A percentile compares a stretch with the other conserved stretches of the same genome.
These are phyloP conservation scores for Drosophila jambulina DNA, from an alignment of 1,140 invertebrate genomes.

Conservation along the genomic window DNA sequence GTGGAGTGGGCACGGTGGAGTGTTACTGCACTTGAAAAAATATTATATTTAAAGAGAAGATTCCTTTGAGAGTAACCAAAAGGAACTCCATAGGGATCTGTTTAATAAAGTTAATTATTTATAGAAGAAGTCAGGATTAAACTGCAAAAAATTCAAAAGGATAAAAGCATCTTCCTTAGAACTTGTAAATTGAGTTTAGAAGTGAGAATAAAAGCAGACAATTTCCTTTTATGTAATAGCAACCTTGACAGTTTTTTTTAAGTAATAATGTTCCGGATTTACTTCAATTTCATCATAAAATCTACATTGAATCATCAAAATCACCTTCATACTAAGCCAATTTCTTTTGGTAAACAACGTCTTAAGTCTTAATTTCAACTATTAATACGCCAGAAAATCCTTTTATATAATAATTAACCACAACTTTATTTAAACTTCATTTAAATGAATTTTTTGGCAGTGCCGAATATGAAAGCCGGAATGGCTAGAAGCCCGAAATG, in stretches of 20 bases:
- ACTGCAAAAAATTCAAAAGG: no score
- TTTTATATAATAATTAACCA: not conserved
- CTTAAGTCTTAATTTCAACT: no score
- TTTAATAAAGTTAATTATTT: not conserved
- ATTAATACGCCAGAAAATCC: no score
- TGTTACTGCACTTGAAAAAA: conserved; percentile 11
- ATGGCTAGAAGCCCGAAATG: conserved; percentile 29
- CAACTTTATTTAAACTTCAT: not conserved
- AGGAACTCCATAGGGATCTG: not conserved
- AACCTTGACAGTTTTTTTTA: not conserved
- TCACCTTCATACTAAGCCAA: not conserved
- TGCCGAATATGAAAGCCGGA: conserved; percentile 20
- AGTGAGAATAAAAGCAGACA: not conserved
- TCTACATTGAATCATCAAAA: not conserved
- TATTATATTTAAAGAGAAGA: not conserved
- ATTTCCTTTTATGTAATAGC: not conserved
- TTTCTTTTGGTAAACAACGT: no score
- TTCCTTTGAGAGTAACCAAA: no score
- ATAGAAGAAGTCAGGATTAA: no score
- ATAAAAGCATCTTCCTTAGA: not conserved
- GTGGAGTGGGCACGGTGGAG: conserved; percentile 20
- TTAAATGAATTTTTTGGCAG: not conserved
- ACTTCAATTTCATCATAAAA: not conserved
- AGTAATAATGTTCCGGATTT: not conserved
- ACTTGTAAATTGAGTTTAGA: not conserved